These are phyloP conservation scores for Aphodius granarius DNA, from an alignment of 2,888 invertebrate genomes.

Conservation along the genomic window DNA sequence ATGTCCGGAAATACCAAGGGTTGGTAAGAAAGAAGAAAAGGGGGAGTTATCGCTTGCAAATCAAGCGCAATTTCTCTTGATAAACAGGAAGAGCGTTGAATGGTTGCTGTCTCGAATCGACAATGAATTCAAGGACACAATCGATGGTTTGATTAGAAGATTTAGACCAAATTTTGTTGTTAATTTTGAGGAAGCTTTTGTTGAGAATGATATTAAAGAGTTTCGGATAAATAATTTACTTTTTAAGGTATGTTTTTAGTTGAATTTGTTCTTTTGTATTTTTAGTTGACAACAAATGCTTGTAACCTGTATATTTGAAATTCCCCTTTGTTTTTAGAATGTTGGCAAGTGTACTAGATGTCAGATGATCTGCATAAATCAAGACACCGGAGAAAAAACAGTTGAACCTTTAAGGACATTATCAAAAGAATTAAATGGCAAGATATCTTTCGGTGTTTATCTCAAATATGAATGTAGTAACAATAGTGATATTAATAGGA, in stretches of 20 bases:
- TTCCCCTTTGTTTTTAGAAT: conserved; percentile 56
- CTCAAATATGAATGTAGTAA: conserved; percentile 46
- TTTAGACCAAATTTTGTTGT: conserved; percentile 93
- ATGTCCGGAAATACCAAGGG: conserved; percentile 40
- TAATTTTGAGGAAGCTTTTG: conserved; percentile 70
- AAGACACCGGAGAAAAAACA: conserved; percentile 77
- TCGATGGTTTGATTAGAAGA: conserved; percentile 68
- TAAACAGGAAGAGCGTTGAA: conserved; percentile 76
- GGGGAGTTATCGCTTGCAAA: conserved; percentile 70
- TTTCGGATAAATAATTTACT: conserved; percentile 66
- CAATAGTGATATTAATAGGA: conserved; percentile 23
- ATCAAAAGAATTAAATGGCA: conserved; percentile 72
- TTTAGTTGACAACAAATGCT: too few relatives aligned
- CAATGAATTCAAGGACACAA: conserved; percentile 56
- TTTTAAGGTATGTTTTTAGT: conserved; percentile 61
- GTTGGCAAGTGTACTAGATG: conserved; percentile 86
- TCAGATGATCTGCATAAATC: conserved; percentile 95
- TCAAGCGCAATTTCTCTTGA: conserved; percentile 82
- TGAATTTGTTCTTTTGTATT: not conserved
- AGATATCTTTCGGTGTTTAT: conserved; percentile 82
- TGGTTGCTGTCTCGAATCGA: conserved; percentile 67
- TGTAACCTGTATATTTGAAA: conserved; percentile 25
- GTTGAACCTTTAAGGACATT: conserved; percentile 78
- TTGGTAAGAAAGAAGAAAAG: conserved; percentile 36
- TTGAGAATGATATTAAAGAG: conserved; percentile 72